Evolutionary conservation across 2,113 vertebrate genomes (phyloP).

Genomic region (Rousettus leschenaultii): DNA sequence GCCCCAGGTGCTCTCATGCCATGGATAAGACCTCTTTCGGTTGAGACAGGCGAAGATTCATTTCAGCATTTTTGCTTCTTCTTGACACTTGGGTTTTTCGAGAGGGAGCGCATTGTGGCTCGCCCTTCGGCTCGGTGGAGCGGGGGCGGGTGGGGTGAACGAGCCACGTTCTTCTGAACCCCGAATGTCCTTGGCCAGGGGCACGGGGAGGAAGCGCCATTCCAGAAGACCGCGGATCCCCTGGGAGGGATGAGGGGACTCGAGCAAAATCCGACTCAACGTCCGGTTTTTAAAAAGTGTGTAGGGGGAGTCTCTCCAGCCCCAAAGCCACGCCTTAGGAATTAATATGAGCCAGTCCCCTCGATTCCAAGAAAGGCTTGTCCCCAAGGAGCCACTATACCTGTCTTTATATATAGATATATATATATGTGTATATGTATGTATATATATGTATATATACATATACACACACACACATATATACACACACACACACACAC

Average conservation of each 20-base stretch:
- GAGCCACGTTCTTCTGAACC: not conserved
- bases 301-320: not conserved
- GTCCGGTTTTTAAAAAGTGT: not conserved
- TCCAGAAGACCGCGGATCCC: not conserved
- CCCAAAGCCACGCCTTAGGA: not conserved
- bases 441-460: no score
- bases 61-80: slow-evolving; percentile 70
- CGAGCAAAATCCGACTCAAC: not conserved
- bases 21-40: slow-evolving; percentile 70
- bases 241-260: not conserved
- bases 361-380: not conserved
- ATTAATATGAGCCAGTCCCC: not conserved
- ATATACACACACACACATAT: no score
- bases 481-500: no score
- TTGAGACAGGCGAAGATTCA: slow-evolving; percentile 80
- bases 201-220: not conserved
- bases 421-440: no score
- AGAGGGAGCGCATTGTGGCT: not conserved
- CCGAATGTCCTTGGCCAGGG: not conserved
- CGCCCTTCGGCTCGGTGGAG: not conserved
- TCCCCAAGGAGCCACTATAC: not conserved
- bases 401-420: not conserved
- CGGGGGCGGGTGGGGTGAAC: not conserved
- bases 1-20: slow-evolving; percentile 46
- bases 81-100: slow-evolving; percentile 16